Base-by-base conservation (phyloP, 2,888 invertebrate species). In the Imbricaverruca yamaguchii region DNA sequence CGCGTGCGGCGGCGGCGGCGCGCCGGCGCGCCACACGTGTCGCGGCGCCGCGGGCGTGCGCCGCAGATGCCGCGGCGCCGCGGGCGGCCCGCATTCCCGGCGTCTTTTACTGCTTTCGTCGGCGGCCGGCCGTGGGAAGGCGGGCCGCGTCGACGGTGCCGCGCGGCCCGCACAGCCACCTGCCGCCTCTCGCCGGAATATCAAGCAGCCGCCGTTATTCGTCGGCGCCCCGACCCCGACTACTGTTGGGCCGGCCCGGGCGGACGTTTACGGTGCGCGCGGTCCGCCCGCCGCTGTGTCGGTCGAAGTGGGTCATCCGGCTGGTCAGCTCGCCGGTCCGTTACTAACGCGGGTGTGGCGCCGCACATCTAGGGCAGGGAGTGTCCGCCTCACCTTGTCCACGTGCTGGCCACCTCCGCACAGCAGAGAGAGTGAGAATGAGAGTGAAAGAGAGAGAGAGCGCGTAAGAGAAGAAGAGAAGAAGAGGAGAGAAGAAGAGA, bases 71-170 rank as follows among this genome's bases (percentile, higher is more conserved):
- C 39, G 69, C 69, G 11, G 13, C 23, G 69, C 69, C 69, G 39
- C 69, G 39, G 69, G 69, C 69, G 69, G 39, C 7, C 61, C 39
- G 39, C 69, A 39, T 69, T 69, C 69, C 69, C 69, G 69, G 39
- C 69, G 23, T 69, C 69, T 69, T 69, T 69, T 69, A 39, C 69
- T 39, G 69, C 69, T 69, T 69, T 69, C 69, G 13, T 39, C 15
- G 69, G 67, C 15, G 18, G 15, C 15, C 69, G 39, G 39, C 67
- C 12, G 15, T 13, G 69, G 39, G 69, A 13, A 13, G 39, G 39
- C 39, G 69, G 15, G 39, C 23, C 67, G 23, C 23, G 11, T 12
- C 11, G n/a, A 25, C 25, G 67, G 21, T n/a, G n/a, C 21, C n/a
- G 10, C n/a, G 21, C 63, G 21, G n/a, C 63, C 39, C 4, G 39